Evolutionary conservation across 1,140 invertebrate genomes (phyloP).

Genomic region (Eulimnadia texana): DNA sequence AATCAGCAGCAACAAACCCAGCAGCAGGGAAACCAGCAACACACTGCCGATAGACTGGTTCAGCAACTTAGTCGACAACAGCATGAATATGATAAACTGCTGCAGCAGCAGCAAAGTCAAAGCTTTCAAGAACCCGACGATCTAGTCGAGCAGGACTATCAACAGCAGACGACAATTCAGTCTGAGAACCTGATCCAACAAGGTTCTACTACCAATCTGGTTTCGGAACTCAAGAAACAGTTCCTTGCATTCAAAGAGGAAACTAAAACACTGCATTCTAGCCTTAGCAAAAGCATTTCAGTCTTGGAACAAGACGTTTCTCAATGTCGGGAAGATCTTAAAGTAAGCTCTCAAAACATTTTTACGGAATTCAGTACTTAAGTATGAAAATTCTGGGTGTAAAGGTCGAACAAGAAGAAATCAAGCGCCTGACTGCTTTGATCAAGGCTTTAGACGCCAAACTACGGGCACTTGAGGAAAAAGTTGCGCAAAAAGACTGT

Average conservation of each 20-base stretch:
- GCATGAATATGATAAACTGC: not conserved
- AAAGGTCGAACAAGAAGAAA: not conserved
- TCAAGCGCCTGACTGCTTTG: not conserved
- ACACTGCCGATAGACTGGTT: no score
- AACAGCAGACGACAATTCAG: not conserved
- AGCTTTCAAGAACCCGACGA: not conserved
- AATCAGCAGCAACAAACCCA: no score
- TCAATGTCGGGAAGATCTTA: not conserved
- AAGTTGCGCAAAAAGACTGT: not conserved
- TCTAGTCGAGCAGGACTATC: not conserved
- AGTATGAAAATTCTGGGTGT: no score
- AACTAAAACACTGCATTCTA: not conserved
- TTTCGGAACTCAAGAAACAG: not conserved
- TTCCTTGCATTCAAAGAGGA: not conserved
- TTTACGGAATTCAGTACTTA: no score
- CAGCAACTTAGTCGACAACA: no score
- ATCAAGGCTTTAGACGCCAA: not conserved
- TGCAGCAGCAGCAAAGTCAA: not conserved
- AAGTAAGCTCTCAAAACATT: not conserved
- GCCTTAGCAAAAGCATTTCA: not conserved
- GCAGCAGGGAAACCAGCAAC: no score
- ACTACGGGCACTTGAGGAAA: not conserved
- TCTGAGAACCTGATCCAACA: not conserved
- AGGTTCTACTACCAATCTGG: not conserved
- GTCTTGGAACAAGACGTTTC: not conserved